These are phyloP conservation scores for Papilio polyxenes DNA, from an alignment of 1,140 invertebrate genomes.

Conservation along the genomic window DNA sequence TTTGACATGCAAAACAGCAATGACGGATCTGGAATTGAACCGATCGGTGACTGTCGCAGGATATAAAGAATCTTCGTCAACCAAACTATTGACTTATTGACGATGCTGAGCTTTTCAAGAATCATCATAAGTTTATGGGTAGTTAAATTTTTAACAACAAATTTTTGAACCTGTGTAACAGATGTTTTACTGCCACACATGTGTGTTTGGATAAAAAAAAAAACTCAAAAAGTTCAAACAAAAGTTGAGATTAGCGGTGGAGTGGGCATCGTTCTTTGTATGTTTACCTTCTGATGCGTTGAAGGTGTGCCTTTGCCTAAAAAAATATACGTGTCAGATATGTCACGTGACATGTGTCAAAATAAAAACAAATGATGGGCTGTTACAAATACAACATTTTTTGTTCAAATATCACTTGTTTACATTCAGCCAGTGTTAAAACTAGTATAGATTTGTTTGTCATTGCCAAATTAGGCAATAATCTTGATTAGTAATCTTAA, in stretches of 20 bases:
- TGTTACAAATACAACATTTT: background rate
- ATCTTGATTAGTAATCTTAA: background rate
- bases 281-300: slow-evolving; percentile 42
- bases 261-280: slow-evolving; percentile 43
- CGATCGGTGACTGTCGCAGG: no score
- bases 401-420: background rate
- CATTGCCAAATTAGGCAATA: background rate
- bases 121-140: background rate
- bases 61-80: background rate
- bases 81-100: no score
- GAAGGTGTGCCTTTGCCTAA: slow-evolving; percentile 25
- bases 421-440: slow-evolving; percentile 20
- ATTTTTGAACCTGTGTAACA: background rate
- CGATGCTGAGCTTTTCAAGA: background rate
- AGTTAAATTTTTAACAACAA: background rate
- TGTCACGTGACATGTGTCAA: slow-evolving; percentile 22
- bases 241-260: slow-evolving; percentile 52
- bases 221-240: slow-evolving; percentile 51
- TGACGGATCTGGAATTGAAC: no score
- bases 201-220: slow-evolving; percentile 35
- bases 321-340: slow-evolving; percentile 23
- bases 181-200: slow-evolving; percentile 35
- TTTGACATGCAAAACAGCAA: no score
- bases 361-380: slow-evolving; percentile 1
- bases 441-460: background rate